Base-by-base conservation (phyloP, 2,113 vertebrate species). In the Phainopepla nitens region DNA sequence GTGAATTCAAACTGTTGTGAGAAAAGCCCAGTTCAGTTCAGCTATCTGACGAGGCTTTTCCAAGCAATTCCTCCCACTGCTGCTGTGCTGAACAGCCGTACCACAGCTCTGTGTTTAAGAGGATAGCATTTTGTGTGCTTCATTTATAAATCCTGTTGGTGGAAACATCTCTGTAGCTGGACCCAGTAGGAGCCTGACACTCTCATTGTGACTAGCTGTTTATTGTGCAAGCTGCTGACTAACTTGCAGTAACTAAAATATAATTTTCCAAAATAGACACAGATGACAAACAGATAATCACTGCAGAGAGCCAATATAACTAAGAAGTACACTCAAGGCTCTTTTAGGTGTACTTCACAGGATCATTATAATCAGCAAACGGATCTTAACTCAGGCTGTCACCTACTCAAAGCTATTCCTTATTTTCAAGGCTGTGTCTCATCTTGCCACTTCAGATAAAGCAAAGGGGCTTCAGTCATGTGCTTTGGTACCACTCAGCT, bases 311-410 rank as follows among this genome's bases (percentile, higher is more conserved):
- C 82, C 78, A 61, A 79, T 64, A 64, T 91, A 94, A 95, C 11
- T 25, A 94, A 64, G 84, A 82, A 83, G 87, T 80, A 96, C 89
- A 89, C 97, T 98, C 82, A 96, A 97, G 89, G 62, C 81, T 91
- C 60, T 68, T 85, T 62, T 62, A 97, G 96, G 96, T 93, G 91
- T 96, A 95, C 97, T 98, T 98, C 96, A 96, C 93, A 97, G 94
- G 70, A 96, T 97, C 94, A 91, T 97, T 97, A 94, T 80, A 97
- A 98, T 97, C 97, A 97, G 97, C 94, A 90, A 96, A 96, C 39
- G 73, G 96, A 97, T 96, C 96, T 94, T 89, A 91, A 91, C 76
- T 80, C 84, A 89, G 86, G 64, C 94, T 96, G 92, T 93, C 64
- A 81, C 85, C 96, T 97, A 90, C 83, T 97, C 91, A 93, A 70